Evolutionary conservation across 2,797 vertebrate genomes (phyloP), one percentile per base, ranked within the genome.

Genomic region (Chiloscyllium punctatum): DNA sequence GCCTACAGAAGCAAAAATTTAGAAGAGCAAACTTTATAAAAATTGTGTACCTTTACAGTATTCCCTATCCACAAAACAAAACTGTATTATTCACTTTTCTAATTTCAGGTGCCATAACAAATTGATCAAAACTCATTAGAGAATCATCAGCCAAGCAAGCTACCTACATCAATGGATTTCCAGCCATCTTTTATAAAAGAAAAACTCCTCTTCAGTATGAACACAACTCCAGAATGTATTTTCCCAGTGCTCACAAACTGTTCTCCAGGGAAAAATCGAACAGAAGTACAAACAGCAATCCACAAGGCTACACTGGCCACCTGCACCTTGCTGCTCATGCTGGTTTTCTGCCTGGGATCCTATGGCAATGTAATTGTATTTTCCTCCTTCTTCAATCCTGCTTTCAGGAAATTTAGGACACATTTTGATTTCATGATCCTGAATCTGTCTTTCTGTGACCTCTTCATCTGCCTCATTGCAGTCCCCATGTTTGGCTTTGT

Each of bases 371-470:
- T 96, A 30, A 51, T 94, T 79, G 95, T 96, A 57, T 94, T 96
- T 6, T 72, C 57, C 6, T 96, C 95, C 69, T 96, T 96, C 74
- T 94, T 96, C 86, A 94, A 96, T 51, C 91, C 95, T 8, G 69
- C 95, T 6, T 94, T 74, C 37, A 88, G 95, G 48, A 96, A 96
- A 33, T 91, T 74, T 30, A 18, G 95, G 74, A 91, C 87, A 1
- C 86, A 79, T 42, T 94, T 96, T 33, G 95, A 96, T 33, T 94
- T 96, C 48, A 96, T 96, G 95, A 91, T 92, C 68, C 27, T 96
- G 74, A 96, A 96, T 27, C 95, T 96, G 16, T 91, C 95, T 2
- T 94, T 96, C 16, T 96, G 95, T 27, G 95, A 96, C 71, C 87
- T 96, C 68, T 79, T 96, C 30, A 57, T 96, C 66, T 96, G 86